Base-by-base conservation (phyloP, 2,888 invertebrate genomes). In the Caenorhabditis uteleia region DNA sequence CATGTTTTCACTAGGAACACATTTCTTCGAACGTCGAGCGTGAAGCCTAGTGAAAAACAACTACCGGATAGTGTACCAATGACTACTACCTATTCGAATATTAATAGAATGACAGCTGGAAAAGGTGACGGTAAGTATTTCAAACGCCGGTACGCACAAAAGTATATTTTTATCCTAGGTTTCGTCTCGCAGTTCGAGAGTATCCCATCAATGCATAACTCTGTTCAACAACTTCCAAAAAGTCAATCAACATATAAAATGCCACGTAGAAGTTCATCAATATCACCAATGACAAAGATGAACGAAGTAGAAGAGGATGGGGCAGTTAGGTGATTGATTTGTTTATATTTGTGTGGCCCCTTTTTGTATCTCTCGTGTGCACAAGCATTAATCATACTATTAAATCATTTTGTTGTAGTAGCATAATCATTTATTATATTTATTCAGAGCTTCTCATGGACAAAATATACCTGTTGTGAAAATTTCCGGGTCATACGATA, bases 1-100 rank as follows among this genome's bases (percentile, higher is more conserved):
- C 36, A 44, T 34, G 54, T 54, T 36, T 60, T 54, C 49, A 60
- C 53, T 1, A 18, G 60, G 21, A 54, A 60, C 48, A 60, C 60
- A 3, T 60, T 60, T 33, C 7, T 60, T n/a, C 31, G 45, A 45
- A 33, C 20, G 5, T 45, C 45, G 3, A 43, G 14, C 8, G 12
- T 40, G 2, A 58, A 43, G 33, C 33, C 43, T 1, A 12, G 21
- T 6, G 26, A 23, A 2, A 38, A 53, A 7, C n/a, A 5, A n/a
- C 14, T 34, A 3, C 34, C 58, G 10, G 10, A 27, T n/a, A 47
- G 25, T 18, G 46, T 54, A 8, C 40, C 43, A 18, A 46, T 45
- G 57, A 18, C n/a, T 5, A 33, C 57, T 3, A 25, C 4, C 25
- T 54, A 45, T 23, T 43, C 14, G 5, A 7, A 10, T 12, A 23